Conservation (phyloP, 1,140 invertebrate species). For the Drosophila melanogaster region DNA sequence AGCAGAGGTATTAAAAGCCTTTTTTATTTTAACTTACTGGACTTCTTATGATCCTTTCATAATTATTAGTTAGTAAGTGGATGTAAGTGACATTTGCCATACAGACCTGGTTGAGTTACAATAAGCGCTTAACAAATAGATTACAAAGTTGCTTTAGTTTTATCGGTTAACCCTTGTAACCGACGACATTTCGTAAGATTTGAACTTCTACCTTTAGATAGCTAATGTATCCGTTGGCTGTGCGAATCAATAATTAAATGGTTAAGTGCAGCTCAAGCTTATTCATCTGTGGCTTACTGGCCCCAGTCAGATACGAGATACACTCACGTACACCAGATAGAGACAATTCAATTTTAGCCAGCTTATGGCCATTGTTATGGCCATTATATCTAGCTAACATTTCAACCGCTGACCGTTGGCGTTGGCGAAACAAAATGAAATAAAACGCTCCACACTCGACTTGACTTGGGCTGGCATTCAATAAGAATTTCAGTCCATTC, state of each 20-base stretch:
- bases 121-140: too few species aligned
- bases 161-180: not conserved
- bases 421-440: slow-evolving; percentile 42
- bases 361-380: slow-evolving; percentile 47
- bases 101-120: too few species aligned
- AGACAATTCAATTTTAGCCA: slow-evolving; percentile 60
- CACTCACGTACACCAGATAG: slow-evolving; percentile 43
- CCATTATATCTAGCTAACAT: slow-evolving; percentile 51
- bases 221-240: slow-evolving; percentile 9
- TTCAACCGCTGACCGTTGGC: slow-evolving; percentile 53
- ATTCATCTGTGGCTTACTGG: slow-evolving; percentile 34
- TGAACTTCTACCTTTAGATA: not conserved
- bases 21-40: too few species aligned
- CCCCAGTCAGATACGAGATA: slow-evolving; percentile 8
- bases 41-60: too few species aligned
- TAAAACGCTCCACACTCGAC: slow-evolving; percentile 49
- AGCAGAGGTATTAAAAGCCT: too few species aligned
- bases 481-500: slow-evolving; percentile 45
- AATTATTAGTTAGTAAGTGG: too few species aligned
- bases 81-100: too few species aligned
- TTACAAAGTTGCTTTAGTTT: not conserved
- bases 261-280: slow-evolving; percentile 34
- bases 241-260: slow-evolving; percentile 40
- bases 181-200: not conserved
- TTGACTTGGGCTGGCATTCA: slow-evolving; percentile 27